These are phyloP conservation scores for Pecten maximus DNA, from an alignment of 2,888 invertebrate species.

Conservation along the genomic window DNA sequence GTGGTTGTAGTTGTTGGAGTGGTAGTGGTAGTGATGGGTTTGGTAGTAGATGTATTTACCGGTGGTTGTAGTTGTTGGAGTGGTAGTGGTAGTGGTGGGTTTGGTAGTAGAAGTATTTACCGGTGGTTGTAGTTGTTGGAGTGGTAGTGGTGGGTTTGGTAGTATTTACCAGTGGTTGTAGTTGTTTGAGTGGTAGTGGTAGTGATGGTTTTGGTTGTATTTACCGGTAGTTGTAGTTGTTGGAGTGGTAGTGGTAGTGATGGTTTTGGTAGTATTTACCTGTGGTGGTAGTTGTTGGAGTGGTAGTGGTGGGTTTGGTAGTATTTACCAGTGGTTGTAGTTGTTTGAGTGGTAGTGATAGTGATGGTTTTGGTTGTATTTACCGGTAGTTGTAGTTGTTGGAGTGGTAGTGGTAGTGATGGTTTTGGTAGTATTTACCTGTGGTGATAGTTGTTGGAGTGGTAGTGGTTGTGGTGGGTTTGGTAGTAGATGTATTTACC, in stretches of 20 bases:
- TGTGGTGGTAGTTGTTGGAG: constrained; percentile 37
- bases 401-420: neutral
- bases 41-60: too few species aligned
- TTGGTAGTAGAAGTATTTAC: too few species aligned
- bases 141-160: neutral
- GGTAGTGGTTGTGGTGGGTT: too few species aligned
- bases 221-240: too few species aligned
- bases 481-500: too few species aligned
- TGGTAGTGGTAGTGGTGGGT: too few species aligned
- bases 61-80: too few species aligned
- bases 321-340: too few species aligned
- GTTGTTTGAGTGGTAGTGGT: constrained; percentile 18
- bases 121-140: neutral
- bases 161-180: too few species aligned
- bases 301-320: neutral
- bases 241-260: neutral
- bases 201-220: too few species aligned
- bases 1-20: too few species aligned
- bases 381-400: neutral
- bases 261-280: constrained; percentile 40
- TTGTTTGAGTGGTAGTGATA: neutral
- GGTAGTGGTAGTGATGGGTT: too few species aligned
- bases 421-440: neutral
- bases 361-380: neutral
- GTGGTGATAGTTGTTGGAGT: neutral